Conservation (phyloP, 2,888 invertebrate species). For the Caenorhabditis imperialis region DNA sequence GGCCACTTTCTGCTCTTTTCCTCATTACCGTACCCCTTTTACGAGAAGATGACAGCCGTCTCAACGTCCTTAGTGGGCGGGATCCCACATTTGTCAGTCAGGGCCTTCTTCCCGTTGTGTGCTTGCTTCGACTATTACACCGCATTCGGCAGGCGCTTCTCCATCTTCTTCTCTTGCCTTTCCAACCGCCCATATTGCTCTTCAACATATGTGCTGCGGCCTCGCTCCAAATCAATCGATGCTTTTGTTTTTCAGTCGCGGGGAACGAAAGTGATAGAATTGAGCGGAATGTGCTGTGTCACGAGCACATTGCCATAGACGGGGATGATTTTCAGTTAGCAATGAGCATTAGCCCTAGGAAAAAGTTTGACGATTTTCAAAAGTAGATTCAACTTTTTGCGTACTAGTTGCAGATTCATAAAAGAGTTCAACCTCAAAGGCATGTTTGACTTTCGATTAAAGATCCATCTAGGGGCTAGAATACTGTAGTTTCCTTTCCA, state of each 20-base stretch:
- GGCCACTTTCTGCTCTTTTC: no score
- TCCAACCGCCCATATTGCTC: no score
- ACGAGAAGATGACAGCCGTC: constrained; percentile 37
- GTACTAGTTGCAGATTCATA: no score
- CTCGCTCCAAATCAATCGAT: constrained; percentile 50
- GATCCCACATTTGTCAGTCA: constrained; percentile 52
- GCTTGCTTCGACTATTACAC: constrained; percentile 44
- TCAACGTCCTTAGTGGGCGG: constrained; percentile 38
- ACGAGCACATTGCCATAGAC: no score
- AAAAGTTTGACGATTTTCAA: no score
- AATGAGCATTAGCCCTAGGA: no score
- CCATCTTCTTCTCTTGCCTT: constrained; percentile 29
- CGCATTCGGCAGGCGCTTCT: constrained; percentile 47
- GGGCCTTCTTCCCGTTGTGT: constrained; percentile 10
- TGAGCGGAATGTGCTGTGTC: constrained; percentile 27
- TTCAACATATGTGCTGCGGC: constrained; percentile 47
- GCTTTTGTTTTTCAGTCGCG: constrained; percentile 40
- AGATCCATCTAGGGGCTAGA: no score
- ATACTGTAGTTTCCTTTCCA: no score
- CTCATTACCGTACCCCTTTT: constrained; percentile 9
- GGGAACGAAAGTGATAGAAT: neutral
- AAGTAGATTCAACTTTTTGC: no score
- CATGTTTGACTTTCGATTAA: no score
- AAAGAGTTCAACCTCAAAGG: no score
- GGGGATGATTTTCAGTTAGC: no score